Percentiles rank a stretch among this genome's conserved stretches.
Evolutionary conservation across 1,140 invertebrate species (phyloP).

Genomic region (Zophobas atratus): DNA sequence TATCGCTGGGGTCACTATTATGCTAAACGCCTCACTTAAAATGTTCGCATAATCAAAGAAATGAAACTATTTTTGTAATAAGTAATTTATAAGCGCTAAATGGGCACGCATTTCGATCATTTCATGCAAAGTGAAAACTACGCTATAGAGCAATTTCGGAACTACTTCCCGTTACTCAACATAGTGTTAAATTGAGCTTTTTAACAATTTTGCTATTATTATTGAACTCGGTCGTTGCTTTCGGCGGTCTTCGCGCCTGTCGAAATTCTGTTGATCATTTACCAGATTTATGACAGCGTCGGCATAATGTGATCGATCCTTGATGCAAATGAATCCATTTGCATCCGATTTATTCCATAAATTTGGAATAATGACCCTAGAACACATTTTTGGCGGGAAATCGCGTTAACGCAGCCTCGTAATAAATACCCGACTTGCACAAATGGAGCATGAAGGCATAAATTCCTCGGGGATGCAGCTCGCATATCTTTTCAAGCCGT

Average conservation of each 20-base stretch:
- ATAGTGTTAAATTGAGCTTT: too few relatives aligned
- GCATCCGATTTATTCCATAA: constrained; percentile 32
- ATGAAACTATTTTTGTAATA: too few relatives aligned
- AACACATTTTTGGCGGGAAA: constrained; percentile 35
- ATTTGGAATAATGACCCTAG: constrained; percentile 22
- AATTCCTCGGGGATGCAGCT: constrained; percentile 20
- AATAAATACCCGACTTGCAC: constrained; percentile 23
- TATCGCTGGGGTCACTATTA: too few relatives aligned
- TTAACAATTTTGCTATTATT: too few relatives aligned
- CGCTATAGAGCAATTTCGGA: too few relatives aligned
- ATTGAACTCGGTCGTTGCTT: too few relatives aligned
- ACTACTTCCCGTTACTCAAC: too few relatives aligned
- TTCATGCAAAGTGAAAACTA: too few relatives aligned
- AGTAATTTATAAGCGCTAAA: too few relatives aligned
- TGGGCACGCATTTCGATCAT: too few relatives aligned
- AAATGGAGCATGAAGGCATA: constrained; percentile 24
- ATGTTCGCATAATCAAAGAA: too few relatives aligned
- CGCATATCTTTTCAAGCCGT: constrained; percentile 17
- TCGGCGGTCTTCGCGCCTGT: not conserved
- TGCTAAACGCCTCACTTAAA: too few relatives aligned
- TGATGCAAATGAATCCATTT: constrained; percentile 35
- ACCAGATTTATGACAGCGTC: constrained; percentile 14
- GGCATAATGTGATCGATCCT: constrained; percentile 32
- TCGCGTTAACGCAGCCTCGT: constrained; percentile 23
- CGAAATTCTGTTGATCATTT: constrained; percentile 31